These are phyloP conservation scores for Ophion ellenae DNA, from an alignment of 2,888 invertebrate genomes.

Conservation along the genomic window DNA sequence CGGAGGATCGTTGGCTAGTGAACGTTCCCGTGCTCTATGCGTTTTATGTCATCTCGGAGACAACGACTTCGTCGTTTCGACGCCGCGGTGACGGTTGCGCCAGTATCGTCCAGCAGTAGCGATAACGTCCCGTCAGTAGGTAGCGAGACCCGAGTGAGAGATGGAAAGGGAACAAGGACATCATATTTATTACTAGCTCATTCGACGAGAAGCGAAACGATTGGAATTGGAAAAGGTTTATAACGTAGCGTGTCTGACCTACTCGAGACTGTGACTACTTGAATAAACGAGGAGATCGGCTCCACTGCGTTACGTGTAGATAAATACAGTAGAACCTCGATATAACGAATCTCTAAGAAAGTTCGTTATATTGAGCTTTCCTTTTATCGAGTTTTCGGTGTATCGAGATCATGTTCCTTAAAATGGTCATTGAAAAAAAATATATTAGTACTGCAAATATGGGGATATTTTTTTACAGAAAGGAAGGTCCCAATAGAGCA, in stretches of 20 bases:
- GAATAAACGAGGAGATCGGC: conserved; percentile 14
- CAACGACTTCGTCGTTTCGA: conserved; percentile 45
- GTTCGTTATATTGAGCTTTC: too few relatives aligned
- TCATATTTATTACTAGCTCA: conserved; percentile 50
- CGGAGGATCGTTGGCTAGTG: conserved; percentile 41
- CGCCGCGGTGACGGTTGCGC: conserved; percentile 35
- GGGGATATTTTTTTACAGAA: too few relatives aligned
- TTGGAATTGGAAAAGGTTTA: conserved; percentile 26
- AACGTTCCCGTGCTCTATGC: conserved; percentile 44
- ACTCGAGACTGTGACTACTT: conserved; percentile 59
- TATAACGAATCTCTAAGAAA: too few relatives aligned
- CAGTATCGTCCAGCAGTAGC: not conserved
- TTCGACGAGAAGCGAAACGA: conserved; percentile 26
- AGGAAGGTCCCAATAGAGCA: too few relatives aligned
- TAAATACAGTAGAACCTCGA: not conserved
- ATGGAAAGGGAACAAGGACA: conserved; percentile 29
- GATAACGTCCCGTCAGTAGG: not conserved
- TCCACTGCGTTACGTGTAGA: not conserved
- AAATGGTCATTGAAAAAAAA: too few relatives aligned
- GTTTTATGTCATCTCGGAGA: conserved; percentile 53
- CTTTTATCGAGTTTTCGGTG: too few relatives aligned
- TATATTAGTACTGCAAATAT: too few relatives aligned
- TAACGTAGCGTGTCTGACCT: conserved; percentile 50
- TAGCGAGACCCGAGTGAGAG: not conserved
- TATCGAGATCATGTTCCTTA: too few relatives aligned